Evolutionary conservation across 2,113 vertebrate species (phyloP).

Genomic region (Reinhardtius hippoglossoides): DNA sequence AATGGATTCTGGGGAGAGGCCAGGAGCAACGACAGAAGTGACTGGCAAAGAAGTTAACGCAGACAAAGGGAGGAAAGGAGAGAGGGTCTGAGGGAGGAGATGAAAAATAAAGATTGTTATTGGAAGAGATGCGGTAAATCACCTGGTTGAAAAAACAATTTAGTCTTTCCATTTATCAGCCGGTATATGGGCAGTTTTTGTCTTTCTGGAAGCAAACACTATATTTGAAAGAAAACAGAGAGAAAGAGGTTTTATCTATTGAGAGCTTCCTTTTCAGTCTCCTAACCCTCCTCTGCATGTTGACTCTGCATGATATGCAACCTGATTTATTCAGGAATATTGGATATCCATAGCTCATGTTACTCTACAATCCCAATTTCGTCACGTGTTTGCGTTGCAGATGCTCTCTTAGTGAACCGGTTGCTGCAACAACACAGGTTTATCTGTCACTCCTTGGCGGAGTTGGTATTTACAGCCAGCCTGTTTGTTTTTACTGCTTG

Average conservation of each 20-base stretch:
- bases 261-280: constrained; percentile 4
- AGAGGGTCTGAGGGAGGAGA: constrained; percentile 26
- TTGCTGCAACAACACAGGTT: constrained; percentile 33
- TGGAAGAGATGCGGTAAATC: constrained; percentile 48
- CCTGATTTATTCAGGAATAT: constrained; percentile 24
- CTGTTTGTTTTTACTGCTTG: constrained; percentile 51
- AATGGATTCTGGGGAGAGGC: constrained; percentile 63
- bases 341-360: constrained; percentile 24
- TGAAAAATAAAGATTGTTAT: constrained; percentile 43
- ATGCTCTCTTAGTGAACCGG: not conserved
- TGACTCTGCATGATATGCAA: not conserved
- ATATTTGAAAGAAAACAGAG: constrained; percentile 22
- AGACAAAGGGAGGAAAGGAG: constrained; percentile 20
- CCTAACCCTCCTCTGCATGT: not conserved
- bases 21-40: constrained; percentile 30
- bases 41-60: constrained; percentile 46
- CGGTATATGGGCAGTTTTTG: constrained; percentile 6
- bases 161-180: constrained; percentile 45
- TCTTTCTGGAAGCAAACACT: constrained; percentile 17
- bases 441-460: constrained; percentile 23
- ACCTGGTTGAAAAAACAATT: constrained; percentile 43
- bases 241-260: constrained; percentile 29
- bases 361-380: constrained; percentile 11
- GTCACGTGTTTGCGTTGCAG: constrained; percentile 8
- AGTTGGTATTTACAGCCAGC: constrained; percentile 63